phyloP scores from a whole-genome alignment of 2,113 vertebrate species.

The Nothoprocta perdicaria region DNA sequence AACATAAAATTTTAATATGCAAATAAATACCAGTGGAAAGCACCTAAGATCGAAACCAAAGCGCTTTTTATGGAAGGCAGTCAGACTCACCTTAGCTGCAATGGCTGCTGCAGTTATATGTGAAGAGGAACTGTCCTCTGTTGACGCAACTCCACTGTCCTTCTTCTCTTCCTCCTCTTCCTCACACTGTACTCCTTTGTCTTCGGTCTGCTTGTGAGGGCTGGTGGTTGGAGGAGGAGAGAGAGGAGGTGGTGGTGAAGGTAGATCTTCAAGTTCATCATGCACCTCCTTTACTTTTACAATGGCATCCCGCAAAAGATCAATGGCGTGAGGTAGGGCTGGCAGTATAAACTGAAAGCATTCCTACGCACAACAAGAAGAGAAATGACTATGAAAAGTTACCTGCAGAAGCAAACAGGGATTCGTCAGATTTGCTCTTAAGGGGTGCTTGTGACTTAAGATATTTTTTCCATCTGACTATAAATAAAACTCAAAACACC shows the following conservation, averaged over 20 bases:
- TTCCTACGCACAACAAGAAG: slow-evolving; percentile 83
- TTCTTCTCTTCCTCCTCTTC: slow-evolving; percentile 98
- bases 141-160: slow-evolving; percentile 95
- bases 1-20: background rate
- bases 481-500: background rate
- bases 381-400: slow-evolving; percentile 57
- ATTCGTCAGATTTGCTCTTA: background rate
- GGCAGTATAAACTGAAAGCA: slow-evolving; percentile 99
- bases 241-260: slow-evolving; percentile 92
- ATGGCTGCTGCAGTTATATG: slow-evolving; percentile 98
- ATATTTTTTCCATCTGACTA: background rate
- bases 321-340: slow-evolving; percentile 97
- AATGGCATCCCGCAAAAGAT: slow-evolving; percentile 94
- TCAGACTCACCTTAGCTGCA: slow-evolving; percentile 91
- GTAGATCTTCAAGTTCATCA: slow-evolving; percentile 94
- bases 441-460: background rate
- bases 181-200: slow-evolving; percentile 97
- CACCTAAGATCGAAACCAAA: slow-evolving; percentile 40
- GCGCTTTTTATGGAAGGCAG: background rate
- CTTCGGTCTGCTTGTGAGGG: slow-evolving; percentile 94
- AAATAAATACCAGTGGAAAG: slow-evolving; percentile 9
- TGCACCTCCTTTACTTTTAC: slow-evolving; percentile 96
- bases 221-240: slow-evolving; percentile 91
- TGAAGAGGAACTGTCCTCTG: slow-evolving; percentile 95
- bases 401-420: background rate